Percentiles rank a stretch among this genome's conserved stretches.
Conservation (phyloP, 2,113 vertebrate species). For the Spilogale gracilis region DNA sequence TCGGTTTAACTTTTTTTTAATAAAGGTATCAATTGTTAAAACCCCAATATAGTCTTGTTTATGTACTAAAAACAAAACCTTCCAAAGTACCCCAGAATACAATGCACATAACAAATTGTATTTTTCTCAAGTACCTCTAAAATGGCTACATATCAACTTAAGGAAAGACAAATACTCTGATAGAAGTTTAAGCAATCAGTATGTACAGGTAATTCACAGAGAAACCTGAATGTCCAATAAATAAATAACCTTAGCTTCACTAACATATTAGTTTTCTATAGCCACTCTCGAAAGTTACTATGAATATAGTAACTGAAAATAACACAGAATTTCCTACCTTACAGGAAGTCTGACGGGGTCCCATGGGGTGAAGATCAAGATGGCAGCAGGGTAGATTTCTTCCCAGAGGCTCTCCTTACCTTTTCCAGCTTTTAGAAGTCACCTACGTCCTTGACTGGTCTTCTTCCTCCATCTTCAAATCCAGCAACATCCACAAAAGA, state of each 20-base stretch:
- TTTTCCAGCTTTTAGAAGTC: not conserved
- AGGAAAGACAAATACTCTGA: not conserved
- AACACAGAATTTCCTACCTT: not conserved
- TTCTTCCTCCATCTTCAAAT: not conserved
- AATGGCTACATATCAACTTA: not conserved
- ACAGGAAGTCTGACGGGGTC: not conserved
- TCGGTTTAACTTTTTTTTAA: slow-evolving; percentile 1
- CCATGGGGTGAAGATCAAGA: not conserved
- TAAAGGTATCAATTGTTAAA: not conserved
- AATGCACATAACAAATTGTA: not conserved
- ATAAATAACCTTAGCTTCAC: not conserved
- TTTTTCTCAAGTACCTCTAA: not conserved
- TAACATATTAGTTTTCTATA: not conserved
- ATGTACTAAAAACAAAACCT: not conserved
- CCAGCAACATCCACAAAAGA: fast-evolving
- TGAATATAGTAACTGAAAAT: not conserved
- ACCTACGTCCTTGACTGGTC: not conserved
- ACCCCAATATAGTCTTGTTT: not conserved
- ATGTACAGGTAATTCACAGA: not conserved
- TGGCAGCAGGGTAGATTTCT: not conserved
- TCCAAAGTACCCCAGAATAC: not conserved
- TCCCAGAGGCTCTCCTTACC: not conserved
- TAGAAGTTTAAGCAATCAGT: not conserved
- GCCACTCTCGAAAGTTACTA: not conserved
- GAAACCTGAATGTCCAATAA: not conserved